Conservation (phyloP, 2,888 invertebrate genomes). For the Ectropis crepuscularia region DNA sequence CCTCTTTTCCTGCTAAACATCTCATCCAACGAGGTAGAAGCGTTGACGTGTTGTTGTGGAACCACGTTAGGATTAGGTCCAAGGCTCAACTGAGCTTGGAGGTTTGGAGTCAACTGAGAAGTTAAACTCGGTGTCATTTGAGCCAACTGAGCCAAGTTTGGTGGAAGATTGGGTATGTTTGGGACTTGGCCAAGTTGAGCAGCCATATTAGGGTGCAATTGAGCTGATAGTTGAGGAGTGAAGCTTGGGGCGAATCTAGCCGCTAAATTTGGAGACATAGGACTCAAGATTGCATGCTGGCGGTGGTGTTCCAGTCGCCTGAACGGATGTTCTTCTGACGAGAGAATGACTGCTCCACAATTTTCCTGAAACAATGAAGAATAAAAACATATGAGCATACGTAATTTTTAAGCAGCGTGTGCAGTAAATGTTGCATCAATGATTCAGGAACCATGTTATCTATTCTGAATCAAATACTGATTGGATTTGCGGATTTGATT, state of each 20-base stretch:
- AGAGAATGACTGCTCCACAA: conserved; percentile 91
- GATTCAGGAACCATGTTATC: too few species aligned
- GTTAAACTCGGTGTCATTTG: conserved; percentile 78
- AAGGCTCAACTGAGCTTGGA: conserved; percentile 75
- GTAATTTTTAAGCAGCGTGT: too few species aligned
- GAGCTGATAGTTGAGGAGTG: conserved; percentile 76
- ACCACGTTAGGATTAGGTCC: conserved; percentile 69
- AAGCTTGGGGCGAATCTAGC: conserved; percentile 85
- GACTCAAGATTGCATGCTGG: conserved; percentile 90
- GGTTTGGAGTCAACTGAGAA: conserved; percentile 73
- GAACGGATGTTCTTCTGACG: conserved; percentile 90
- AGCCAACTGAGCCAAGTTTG: conserved; percentile 76
- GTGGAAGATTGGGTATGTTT: conserved; percentile 67
- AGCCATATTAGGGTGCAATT: conserved; percentile 79
- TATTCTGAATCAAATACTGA: too few species aligned
- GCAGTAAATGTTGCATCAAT: too few species aligned
- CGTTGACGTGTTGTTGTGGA: conserved; percentile 74
- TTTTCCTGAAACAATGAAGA: conserved; percentile 85
- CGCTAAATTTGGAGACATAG: conserved; percentile 84
- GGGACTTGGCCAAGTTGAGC: conserved; percentile 79
- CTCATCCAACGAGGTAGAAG: conserved; percentile 92
- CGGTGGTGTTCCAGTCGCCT: conserved; percentile 93
- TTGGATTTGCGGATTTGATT: too few species aligned
- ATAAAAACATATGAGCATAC: too few species aligned
- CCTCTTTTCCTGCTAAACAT: conserved; percentile 97